These are phyloP conservation scores for Oreonectes daqikongensis DNA, from an alignment of 2,797 vertebrate genomes.

Conservation along the genomic window DNA sequence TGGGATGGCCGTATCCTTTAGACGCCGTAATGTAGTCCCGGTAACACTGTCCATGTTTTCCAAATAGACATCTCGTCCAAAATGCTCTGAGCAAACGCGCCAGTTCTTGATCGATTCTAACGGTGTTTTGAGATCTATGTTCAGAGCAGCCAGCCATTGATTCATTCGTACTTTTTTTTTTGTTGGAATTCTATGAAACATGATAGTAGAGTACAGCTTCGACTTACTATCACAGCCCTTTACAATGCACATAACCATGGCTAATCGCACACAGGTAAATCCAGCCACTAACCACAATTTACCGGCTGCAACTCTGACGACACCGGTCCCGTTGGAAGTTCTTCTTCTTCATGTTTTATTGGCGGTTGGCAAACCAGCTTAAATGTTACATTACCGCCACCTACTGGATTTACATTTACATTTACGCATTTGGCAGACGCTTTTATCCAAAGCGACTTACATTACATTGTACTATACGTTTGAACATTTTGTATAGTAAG, in stretches of 20 bases:
- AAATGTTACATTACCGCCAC: too few species aligned
- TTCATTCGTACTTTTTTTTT: background rate
- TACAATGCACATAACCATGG: conserved; percentile 9
- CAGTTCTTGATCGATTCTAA: background rate
- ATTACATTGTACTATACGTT: too few species aligned
- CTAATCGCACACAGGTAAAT: background rate
- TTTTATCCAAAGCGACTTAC: too few species aligned
- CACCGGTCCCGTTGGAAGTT: too few species aligned
- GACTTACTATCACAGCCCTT: background rate
- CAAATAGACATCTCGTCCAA: background rate
- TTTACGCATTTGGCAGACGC: too few species aligned
- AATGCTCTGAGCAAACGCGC: conserved; percentile 14
- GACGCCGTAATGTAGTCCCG: background rate
- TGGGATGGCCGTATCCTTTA: conserved; percentile 14
- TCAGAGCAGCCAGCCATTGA: background rate
- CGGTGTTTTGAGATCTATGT: conserved; percentile 7
- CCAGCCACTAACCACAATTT: background rate
- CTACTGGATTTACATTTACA: too few species aligned
- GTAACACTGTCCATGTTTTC: background rate
- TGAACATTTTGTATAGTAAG: too few species aligned
- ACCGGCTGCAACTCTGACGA: too few species aligned
- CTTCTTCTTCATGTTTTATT: too few species aligned
- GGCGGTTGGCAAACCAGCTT: too few species aligned
- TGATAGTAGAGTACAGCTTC: background rate
- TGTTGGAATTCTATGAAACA: conserved; percentile 21